Base-by-base conservation (phyloP, 1,140 invertebrate genomes). In the Oncopeltus fasciatus region DNA sequence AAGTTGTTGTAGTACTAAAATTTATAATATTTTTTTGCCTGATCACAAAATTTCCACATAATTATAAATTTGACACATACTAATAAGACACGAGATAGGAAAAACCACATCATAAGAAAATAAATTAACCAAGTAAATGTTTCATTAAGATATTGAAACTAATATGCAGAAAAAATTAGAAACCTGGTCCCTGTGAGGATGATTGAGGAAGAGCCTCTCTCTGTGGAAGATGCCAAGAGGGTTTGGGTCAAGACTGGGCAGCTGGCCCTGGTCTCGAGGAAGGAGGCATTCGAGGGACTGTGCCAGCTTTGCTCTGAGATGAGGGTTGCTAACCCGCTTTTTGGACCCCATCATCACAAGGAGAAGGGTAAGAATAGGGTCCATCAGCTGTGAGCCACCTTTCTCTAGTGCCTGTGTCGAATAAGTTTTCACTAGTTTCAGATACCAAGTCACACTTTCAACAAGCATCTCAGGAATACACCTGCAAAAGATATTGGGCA, bases 381-480 rank as follows among this genome's bases (percentile, higher is more conserved):
- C 77, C 62, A 90, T 69, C 66, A 84, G 74, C 1, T 73, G 73
- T 29, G 77, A 73, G 16, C 82, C 77, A 61, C 82, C 74, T 46
- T 83, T 78, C 68, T 86, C 83, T 38, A 85, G 74, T 69, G 74
- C 72, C 74, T 74, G 74, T 69, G 78, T 74, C 74, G 77, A 80
- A 74, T 84, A 78, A 26, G 84, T 81, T 44, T 83, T 71, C 69
- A 87, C 64, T 71, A 92, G 85, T 62, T 83, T 81, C 63, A 95
- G 77, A 74, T 86, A 87, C 33, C 85, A 83, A 12, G 88, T 81
- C 57, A 92, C 80, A 74, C 95, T 95, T 72, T 93, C 90, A 27
- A 93, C 76, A n/a, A 95, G 73, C 69, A 91, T 88, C 76, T 95
- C 92, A 47, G 92, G 93, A 70, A 95, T 81, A 71, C 84, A 91